Evolutionary conservation across 92 coral and sea anemone species (phyloP).

Genomic region (Zoanthus solanderi): DNA sequence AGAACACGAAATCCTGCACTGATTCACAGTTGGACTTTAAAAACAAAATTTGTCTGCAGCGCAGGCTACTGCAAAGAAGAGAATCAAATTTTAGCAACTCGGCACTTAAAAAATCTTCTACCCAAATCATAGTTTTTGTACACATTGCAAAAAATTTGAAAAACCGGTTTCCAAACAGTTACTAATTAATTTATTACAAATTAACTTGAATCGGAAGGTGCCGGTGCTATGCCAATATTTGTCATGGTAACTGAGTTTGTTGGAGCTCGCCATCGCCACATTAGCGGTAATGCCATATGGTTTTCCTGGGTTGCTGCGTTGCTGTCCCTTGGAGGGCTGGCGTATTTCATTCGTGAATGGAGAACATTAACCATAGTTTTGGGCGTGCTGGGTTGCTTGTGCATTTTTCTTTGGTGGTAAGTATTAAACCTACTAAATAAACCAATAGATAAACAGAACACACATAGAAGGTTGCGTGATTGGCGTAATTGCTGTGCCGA

Average conservation of each 20-base stretch:
- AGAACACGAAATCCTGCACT: no score
- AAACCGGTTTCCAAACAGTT: no score
- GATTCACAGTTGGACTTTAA: no score
- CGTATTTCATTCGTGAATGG: slow-evolving; percentile 43
- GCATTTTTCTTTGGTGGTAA: slow-evolving; percentile 34
- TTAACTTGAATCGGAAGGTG: not conserved
- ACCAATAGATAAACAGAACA: not conserved
- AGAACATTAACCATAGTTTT: slow-evolving; percentile 16
- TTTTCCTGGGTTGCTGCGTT: slow-evolving; percentile 29
- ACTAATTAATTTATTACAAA: no score
- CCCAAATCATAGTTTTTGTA: no score
- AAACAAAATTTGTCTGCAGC: no score
- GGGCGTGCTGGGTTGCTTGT: slow-evolving; percentile 7
- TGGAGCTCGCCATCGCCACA: slow-evolving; percentile 21
- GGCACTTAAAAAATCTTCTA: no score
- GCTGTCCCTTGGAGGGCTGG: slow-evolving; percentile 18
- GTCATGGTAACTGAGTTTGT: slow-evolving; percentile 31
- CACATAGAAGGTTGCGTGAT: not conserved
- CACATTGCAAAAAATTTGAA: no score
- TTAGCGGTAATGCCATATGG: slow-evolving; percentile 5
- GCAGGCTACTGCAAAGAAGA: no score
- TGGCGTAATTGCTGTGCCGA: no score
- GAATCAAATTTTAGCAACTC: no score
- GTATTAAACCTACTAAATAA: not conserved
- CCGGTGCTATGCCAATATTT: slow-evolving; percentile 34